Base-by-base conservation (phyloP, 35 echinoderm and acorn worm genomes). In the Strongylocentrotus purpuratus region DNA sequence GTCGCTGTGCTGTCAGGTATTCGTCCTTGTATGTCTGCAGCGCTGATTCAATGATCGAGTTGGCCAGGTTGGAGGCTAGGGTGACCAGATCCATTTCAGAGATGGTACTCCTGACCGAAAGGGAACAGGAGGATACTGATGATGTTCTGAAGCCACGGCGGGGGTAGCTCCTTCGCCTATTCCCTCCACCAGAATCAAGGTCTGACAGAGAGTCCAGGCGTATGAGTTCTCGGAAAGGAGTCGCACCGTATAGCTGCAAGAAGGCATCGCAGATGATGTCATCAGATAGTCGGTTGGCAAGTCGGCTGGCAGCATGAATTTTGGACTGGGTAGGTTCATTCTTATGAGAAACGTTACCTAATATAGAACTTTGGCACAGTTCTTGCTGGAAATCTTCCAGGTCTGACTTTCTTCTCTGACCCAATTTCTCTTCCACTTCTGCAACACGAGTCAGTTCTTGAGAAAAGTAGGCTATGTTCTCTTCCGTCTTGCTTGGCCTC, bases 11-110 rank as follows among this genome's bases (percentile, higher is more conserved):
- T 31, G 58, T 85, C 78, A 95, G 47, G 45, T 95, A 65, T 61
- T 98, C 95, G 61, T 96, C 96, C 55, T 94, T 86, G 91, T 97
- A 98, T 0, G 95, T 92, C 86, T 86, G 61, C 58, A 98, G n/a
- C 9, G 97, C 97, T n/a, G 96, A 97, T 47, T 98, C 97, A 32
- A 98, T 94, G 22, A 98, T 98, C 0, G 94, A 93, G 86, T 98
- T 98, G 18, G 97, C 96, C 25, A 98, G 94, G 90, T 98, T 98
- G 48, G 97, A 94, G 33, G 97, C 97, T 33, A 98, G 61, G 59
- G 95, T 96, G 20, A 98, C 91, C 3, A 98, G 94, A 71, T 98
- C 97, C 35, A 94, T 86, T 93, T 98, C 97, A 17, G 95, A 96
- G 4, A 95, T 90, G 46, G 91, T 93, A 93, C 91, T 93, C 31